Percentiles rank a stretch among this genome's conserved stretches.
These are phyloP conservation scores for Eristalis tenax DNA, from an alignment of 2,888 invertebrate genomes.

Conservation along the genomic window DNA sequence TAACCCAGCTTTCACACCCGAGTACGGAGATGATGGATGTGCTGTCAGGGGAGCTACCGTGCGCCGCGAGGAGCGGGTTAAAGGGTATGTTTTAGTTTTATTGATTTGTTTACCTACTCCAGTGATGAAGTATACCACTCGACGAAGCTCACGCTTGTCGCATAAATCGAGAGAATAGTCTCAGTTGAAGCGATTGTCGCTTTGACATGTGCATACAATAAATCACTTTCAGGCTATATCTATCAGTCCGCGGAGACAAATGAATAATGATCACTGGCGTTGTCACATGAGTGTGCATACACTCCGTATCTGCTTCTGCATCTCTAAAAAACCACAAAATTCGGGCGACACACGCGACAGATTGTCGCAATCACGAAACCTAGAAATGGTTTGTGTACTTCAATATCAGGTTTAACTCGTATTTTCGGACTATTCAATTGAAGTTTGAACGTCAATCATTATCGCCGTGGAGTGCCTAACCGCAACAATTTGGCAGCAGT, in stretches of 20 bases:
- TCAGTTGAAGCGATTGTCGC: background rate
- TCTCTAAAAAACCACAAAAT: background rate
- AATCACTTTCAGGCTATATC: background rate
- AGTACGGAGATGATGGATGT: constrained; percentile 56
- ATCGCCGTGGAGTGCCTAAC: background rate
- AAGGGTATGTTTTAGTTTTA: constrained; percentile 34
- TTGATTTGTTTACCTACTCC: constrained; percentile 32
- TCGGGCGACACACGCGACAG: background rate
- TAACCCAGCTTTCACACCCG: constrained; percentile 56
- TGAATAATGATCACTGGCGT: background rate
- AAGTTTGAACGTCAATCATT: background rate
- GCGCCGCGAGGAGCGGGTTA: background rate
- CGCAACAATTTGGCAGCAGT: constrained; percentile 13
- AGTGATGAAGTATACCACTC: constrained; percentile 26
- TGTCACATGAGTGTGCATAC: background rate
- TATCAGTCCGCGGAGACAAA: constrained; percentile 5
- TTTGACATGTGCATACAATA: background rate
- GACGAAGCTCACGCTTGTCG: background rate
- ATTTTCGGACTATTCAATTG: background rate
- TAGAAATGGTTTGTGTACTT: background rate
- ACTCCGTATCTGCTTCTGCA: background rate
- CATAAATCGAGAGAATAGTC: background rate
- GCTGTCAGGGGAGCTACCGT: background rate
- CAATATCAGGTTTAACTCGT: background rate
- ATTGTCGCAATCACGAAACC: background rate